phyloP scores from a whole-genome alignment of 35 echinoderm and acorn worm genomes.

The Lytechinus variegatus region DNA sequence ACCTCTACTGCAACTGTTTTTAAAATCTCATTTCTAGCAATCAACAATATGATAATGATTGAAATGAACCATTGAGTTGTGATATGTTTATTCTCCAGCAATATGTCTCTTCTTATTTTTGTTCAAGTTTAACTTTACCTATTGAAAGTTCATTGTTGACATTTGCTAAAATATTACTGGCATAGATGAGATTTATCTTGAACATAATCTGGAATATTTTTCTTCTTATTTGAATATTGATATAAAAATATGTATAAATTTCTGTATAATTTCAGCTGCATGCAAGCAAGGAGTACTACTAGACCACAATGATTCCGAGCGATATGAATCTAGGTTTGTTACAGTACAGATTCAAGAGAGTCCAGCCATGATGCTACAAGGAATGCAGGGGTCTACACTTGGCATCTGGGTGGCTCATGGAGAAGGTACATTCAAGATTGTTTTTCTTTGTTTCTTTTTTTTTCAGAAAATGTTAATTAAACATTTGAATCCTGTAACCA shows the following conservation, averaged over 20 bases:
- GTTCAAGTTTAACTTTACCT: too few species aligned
- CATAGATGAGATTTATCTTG: too few species aligned
- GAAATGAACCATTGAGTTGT: not conserved
- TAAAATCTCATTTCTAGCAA: not conserved
- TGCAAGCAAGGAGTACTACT: slow-evolving; percentile 79
- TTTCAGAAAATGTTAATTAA: not conserved
- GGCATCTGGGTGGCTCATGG: slow-evolving; percentile 97
- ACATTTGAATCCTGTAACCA: too few species aligned
- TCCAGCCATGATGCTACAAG: slow-evolving; percentile 83
- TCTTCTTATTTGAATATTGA: too few species aligned
- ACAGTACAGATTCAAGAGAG: slow-evolving; percentile 76
- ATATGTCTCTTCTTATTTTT: not conserved
- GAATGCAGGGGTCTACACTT: slow-evolving; percentile 93
- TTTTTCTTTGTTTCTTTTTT: not conserved
- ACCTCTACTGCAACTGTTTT: not conserved
- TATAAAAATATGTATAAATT: not conserved
- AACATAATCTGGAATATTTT: too few species aligned
- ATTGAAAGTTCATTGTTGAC: too few species aligned
- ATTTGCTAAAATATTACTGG: too few species aligned
- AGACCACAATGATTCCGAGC: slow-evolving; percentile 84
- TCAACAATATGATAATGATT: not conserved
- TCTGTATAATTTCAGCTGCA: slow-evolving; percentile 20
- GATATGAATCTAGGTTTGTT: slow-evolving; percentile 94
- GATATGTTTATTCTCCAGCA: not conserved
- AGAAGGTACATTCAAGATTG: slow-evolving; percentile 72